Evolutionary conservation across 2,888 invertebrate species (phyloP), one percentile per base, ranked within the genome.

Genomic region (Leptopterna dolabrata): DNA sequence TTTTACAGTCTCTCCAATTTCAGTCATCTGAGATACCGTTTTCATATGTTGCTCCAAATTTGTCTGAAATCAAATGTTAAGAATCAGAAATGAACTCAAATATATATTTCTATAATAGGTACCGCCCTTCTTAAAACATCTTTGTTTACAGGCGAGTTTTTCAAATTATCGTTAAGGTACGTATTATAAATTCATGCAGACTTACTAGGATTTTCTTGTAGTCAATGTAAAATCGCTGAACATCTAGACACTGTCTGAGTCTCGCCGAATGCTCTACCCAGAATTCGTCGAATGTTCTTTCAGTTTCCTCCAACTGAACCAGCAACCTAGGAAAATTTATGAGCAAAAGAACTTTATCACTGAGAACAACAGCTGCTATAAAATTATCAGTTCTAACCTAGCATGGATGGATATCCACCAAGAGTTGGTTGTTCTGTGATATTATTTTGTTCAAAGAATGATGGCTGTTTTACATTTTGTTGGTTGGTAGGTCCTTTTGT

Each of bases 261-360:
- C 97, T 96, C 88, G 95, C 95, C 90, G 97, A 97, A 93, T 99
- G 98, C 91, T 96, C 95, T 87, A 95, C 95, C 98, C 98, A 99
- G 93, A 98, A 98, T 90, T 96, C 95, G 92, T 98, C 97, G 92
- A 99, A 98, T 89, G 97, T 96, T 90, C 95, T 94, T 92, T 97
- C 97, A 90, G 98, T 98, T 93, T 98, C 98, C 92, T 98, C 98
- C 91, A 98, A 93, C 93, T 98, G 98, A 88, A 97, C 96, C 90
- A 98, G 93, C 91, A 98, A 94, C 92, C 98, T 97, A 88, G 85
- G 87, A 13, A 47, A 36, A 36, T 36, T 4, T 71, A 29, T 6
- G 4, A 73, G 1, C 6, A 16, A 73, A 19, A 24, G 4, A 6
- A 73, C 1, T 19, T 73, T 14, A 27, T 14, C 16, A 73, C 14